These are phyloP conservation scores for Lasius fuliginosus DNA, from an alignment of 2,888 invertebrate species.

Conservation along the genomic window DNA sequence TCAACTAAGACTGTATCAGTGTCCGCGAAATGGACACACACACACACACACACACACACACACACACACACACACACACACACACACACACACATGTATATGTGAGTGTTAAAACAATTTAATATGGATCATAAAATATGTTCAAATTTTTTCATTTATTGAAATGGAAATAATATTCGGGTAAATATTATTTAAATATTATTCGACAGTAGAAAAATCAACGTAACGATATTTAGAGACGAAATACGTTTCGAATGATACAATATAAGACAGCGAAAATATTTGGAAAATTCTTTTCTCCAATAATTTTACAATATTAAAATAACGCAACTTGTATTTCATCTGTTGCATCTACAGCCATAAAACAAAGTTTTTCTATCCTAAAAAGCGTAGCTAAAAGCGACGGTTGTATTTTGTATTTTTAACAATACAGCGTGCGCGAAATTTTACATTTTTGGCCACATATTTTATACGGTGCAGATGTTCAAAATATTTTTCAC, in stretches of 20 bases:
- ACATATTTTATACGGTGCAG: neutral
- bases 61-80: too few species aligned
- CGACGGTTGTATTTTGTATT: neutral
- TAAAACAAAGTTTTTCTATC: neutral
- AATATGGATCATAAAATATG: neutral
- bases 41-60: too few species aligned
- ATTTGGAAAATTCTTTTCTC: neutral
- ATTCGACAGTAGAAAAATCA: too few species aligned
- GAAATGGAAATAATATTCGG: neutral
- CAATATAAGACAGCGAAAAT: neutral
- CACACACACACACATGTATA: too few species aligned
- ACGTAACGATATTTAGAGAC: neutral
- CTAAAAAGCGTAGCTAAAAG: too few species aligned
- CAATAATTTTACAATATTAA: constrained; percentile 4
- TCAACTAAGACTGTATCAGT: too few species aligned
- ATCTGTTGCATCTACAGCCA: neutral
- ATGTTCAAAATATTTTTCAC: constrained; percentile 8
- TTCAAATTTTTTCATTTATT: neutral
- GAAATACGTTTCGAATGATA: neutral
- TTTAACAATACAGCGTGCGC: neutral
- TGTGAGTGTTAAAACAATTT: too few species aligned
- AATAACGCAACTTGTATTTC: neutral
- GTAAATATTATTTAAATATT: too few species aligned
- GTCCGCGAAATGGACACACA: too few species aligned
- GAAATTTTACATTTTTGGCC: constrained; percentile 26